Evolutionary conservation across 1,140 invertebrate species (phyloP), one percentile per base, ranked within the genome.

Genomic region (Odontomachus brunneus): DNA sequence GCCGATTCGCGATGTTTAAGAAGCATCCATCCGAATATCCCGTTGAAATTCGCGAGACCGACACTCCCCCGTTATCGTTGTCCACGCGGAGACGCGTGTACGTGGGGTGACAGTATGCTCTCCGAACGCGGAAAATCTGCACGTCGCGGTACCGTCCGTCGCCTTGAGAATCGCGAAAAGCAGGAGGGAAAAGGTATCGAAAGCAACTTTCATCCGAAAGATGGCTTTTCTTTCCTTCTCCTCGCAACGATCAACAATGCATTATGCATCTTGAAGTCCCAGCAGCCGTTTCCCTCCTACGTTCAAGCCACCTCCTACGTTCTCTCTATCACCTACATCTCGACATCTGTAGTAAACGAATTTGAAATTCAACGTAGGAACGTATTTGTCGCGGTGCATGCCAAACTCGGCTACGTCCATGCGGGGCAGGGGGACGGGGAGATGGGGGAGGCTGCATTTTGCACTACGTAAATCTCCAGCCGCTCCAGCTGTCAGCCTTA

Each of bases 391-490:
- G 69, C 51, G 2, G 33, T n/a, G 75, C 65, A 69, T 71, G 17
- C 75, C 15, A 71, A 69, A 71, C 44, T 57, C 57, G 65, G 59
- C 53, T 59, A 17, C 38, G 15, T 17, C 63, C 63, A 33, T 2
- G 29, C 3, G 4, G 9, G 38, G 38, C 38, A 0, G 38, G 38
- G 38, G 38, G 38, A 44, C n/a, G 38, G 38, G 38, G 9, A 11
- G 63, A 17, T 49, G 55, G 38, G 0, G 9, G 63, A 22, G 49
- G 55, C 49, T 69, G 38, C 67, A 57, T 80, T 69, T 71, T 44
- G 51, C 75, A 44, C 75, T 63, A 80, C 75, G 66, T 80, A 69
- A 80, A 80, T 80, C 66, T 80, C 51, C 51, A 14, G n/a, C n/a
- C 33, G 48, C 26, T 44, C 38, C 38, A 44, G 22, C 75, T 33